A percentile compares a stretch with the other conserved stretches of the same genome.
Evolutionary conservation across 2,797 vertebrate genomes (phyloP).

Genomic region (Sebastes taczanowskii): DNA sequence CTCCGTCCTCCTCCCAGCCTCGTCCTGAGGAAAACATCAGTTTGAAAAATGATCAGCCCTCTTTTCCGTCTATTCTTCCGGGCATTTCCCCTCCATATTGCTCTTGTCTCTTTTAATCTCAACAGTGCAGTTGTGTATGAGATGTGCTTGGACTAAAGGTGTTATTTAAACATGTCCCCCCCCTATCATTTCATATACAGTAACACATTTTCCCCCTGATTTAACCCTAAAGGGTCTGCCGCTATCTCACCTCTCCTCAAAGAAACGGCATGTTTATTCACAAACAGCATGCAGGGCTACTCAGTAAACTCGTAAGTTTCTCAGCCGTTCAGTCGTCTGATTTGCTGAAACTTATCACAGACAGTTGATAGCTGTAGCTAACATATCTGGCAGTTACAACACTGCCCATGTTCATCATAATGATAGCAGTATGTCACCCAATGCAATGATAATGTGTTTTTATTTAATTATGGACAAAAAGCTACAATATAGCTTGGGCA

Average conservation of each 20-base stretch:
- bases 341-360: not conserved
- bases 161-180: conserved; percentile 1
- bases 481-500: not conserved
- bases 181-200: not conserved
- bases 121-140: conserved; percentile 8
- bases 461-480: not conserved
- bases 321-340: not conserved
- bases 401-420: not conserved
- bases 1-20: conserved; percentile 32
- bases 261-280: not conserved
- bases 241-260: not conserved
- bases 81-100: conserved; percentile 1
- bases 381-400: not conserved
- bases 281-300: not conserved
- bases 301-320: not conserved
- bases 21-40: conserved; percentile 51
- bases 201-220: not conserved
- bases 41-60: conserved; percentile 63
- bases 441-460: not conserved
- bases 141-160: conserved; percentile 7
- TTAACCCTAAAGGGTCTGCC: not conserved
- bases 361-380: not conserved
- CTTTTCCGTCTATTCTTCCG: conserved; percentile 14
- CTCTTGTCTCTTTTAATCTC: conserved; percentile 23
- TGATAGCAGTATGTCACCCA: not conserved